Conservation (phyloP, 2,888 invertebrate species). For the Campoplex capitator region DNA sequence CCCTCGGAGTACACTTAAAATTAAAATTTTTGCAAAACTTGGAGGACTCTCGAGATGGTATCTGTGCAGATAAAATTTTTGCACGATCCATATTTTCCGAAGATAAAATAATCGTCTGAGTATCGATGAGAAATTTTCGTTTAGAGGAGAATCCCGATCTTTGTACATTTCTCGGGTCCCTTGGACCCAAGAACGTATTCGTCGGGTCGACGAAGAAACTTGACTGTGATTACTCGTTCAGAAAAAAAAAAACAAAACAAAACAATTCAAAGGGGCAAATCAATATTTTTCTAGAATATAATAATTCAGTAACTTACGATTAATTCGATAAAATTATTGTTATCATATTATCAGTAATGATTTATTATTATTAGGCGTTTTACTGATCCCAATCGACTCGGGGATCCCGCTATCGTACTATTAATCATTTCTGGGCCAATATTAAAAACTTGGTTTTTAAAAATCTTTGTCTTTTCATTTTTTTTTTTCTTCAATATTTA, state of each 20-base stretch:
- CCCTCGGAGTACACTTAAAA: no score
- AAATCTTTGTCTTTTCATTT: not conserved
- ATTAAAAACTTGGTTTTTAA: not conserved
- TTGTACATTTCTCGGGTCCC: not conserved
- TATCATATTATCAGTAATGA: constrained; percentile 12
- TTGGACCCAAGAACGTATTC: not conserved
- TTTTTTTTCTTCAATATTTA: not conserved
- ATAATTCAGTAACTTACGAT: not conserved
- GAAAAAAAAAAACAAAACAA: not conserved
- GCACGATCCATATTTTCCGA: not conserved
- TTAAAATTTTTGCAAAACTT: not conserved
- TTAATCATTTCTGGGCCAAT: constrained; percentile 10
- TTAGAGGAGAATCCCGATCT: not conserved
- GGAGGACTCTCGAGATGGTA: not conserved
- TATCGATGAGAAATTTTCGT: not conserved
- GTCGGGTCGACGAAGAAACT: not conserved
- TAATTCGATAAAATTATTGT: constrained; percentile 7
- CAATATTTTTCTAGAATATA: constrained; percentile 16
- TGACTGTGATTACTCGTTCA: constrained; percentile 20
- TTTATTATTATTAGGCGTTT: not conserved
- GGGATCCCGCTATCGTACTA: not conserved
- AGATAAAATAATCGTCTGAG: not conserved
- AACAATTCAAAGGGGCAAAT: not conserved
- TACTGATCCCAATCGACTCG: not conserved
- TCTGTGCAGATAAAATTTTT: not conserved